Conservation (phyloP, 2,113 vertebrate species). For the Epinephelus fuscoguttatus region DNA sequence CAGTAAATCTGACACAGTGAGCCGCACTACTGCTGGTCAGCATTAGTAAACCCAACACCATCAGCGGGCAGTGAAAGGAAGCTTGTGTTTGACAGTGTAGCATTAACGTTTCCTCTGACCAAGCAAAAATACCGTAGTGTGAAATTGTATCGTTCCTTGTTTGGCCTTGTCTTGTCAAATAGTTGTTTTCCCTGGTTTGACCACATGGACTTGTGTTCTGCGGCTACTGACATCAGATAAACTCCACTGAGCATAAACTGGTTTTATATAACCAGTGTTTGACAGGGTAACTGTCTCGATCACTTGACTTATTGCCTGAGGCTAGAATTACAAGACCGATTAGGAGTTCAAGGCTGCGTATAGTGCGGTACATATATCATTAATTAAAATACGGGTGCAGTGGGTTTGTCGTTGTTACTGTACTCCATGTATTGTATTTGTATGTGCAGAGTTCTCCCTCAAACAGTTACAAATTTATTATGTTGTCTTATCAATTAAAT, state of each 20-base stretch:
- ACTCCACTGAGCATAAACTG: constrained; percentile 24
- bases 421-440: not conserved
- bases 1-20: constrained; percentile 51
- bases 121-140: constrained; percentile 47
- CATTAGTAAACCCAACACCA: constrained; percentile 33
- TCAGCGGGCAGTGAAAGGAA: constrained; percentile 52
- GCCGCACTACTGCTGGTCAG: constrained; percentile 42
- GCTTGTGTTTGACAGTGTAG: constrained; percentile 59
- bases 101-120: constrained; percentile 66
- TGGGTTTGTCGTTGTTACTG: constrained; percentile 11
- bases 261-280: constrained; percentile 52
- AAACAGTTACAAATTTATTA: not conserved
- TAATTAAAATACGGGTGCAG: constrained; percentile 16
- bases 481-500: not conserved
- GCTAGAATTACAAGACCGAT: constrained; percentile 43
- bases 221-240: constrained; percentile 50
- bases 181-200: constrained; percentile 61
- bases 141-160: constrained; percentile 58
- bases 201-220: constrained; percentile 55
- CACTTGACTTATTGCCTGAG: constrained; percentile 51
- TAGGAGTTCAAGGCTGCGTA: constrained; percentile 56
- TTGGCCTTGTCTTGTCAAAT: constrained; percentile 77
- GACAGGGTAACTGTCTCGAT: constrained; percentile 55
- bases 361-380: constrained; percentile 20
- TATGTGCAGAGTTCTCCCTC: not conserved